Evolutionary conservation across 2,113 vertebrate genomes (phyloP), one percentile per base, ranked within the genome.

Genomic region (Burhinus bistriatus): DNA sequence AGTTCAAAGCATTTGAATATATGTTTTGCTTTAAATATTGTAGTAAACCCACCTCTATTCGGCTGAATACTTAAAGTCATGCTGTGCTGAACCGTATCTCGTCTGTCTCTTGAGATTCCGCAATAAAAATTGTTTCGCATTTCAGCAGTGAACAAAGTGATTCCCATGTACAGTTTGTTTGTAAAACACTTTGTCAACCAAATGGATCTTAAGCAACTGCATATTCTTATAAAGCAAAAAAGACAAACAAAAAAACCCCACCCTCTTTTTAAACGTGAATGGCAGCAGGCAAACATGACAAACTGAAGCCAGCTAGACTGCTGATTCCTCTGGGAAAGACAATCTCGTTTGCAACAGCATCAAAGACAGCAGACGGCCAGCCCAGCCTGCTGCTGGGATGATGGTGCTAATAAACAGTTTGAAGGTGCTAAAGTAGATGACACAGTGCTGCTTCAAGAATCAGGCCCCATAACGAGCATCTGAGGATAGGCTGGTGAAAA

Each of bases 121-220:
- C 88, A 86, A 51, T 89, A 94, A 90, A 96, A 96, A 83, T 40
- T 70, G 88, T 20, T 86, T 88, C 81, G 58, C 85, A 51, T 96
- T 95, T 92, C 90, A 81, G 86, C 86, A n/a, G 70, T 0, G 12
- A 96, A 80, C 62, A 94, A 96, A 95, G 85, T 7, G 51, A 90
- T 90, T 95, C 95, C 80, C 73, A 64, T 55, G 65, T 80, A 95
- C 62, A 69, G 85, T 83, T 93, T 94, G 96, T 96, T 95, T 95
- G 94, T 81, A 93, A 95, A 97, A 93, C 95, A 96, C 59, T 95
- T 89, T 84, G 93, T 90, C 92, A 95, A 83, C 90, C 88, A 90
- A 92, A 92, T 30, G 59, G 93, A 47, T 93, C 87, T 93, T 65
- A 88, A 96, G 84, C 32, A 88, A 91, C 38, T 38, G 68, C 71